Evolutionary conservation across 2,113 vertebrate species (phyloP), one percentile per base, ranked within the genome.

Genomic region (Hydrochoerus hydrochaeris): DNA sequence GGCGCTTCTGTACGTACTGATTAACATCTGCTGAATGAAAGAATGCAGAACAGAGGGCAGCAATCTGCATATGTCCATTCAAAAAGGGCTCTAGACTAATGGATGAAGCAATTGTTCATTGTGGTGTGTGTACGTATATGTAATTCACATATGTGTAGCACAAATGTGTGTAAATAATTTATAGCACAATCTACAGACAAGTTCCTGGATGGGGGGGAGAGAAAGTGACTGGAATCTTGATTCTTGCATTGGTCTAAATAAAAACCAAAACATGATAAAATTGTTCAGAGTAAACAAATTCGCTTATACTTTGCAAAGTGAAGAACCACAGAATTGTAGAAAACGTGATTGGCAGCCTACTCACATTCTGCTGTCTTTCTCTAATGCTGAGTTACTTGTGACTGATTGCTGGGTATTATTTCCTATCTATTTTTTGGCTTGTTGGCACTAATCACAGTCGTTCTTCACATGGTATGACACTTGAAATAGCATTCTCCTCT

Each of bases 401-500:
- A 69, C 84, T 71, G 75, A 63, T 63, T 77, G 22, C 63, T 94
- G 65, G 49, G 63, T n/a, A 73, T 65, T 62, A 58, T 54, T 49
- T 52, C 28, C 60, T 94, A 52, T 75, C 24, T 71, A 49, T 69
- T 85, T 73, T 93, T 73, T 93, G 62, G 57, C 38, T 95, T 83
- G 14, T 65, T 84, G 75, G 81, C 49, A 89, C 38, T 77, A 75
- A 96, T 92, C 81, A 96, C 13, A 65, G 5, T 35, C 81, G 30
- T 35, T 90, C 35, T 46, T 91, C 81, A 94, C 28, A n/a, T 69
- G 41, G 67, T 75, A 52, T 81, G 88, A 85, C 57, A 94, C 41
- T 75, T 85, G 75, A 95, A 90, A 86, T 78, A 86, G 35, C 52
- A 90, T 49, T 80, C 87, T 28, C 52, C 35, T 81, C n/a, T 91